Conservation (phyloP, 2,888 invertebrate species). For the Drosophila seclusa region DNA sequence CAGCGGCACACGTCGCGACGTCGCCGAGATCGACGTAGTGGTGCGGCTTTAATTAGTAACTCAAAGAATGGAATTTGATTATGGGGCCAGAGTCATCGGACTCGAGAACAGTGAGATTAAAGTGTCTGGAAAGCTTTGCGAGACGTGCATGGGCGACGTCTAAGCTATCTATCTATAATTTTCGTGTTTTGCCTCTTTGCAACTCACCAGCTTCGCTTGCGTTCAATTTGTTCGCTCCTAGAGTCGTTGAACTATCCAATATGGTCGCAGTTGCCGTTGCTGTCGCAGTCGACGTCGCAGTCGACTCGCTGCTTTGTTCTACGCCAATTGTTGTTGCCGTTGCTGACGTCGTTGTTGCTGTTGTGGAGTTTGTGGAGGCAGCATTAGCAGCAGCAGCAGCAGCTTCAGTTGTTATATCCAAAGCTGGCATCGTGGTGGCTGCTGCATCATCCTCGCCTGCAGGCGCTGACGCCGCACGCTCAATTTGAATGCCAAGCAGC, state of each 20-base stretch:
- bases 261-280: conserved; percentile 34
- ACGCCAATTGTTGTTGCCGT: conserved; percentile 60
- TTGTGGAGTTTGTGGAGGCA: conserved; percentile 24
- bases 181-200: conserved; percentile 53
- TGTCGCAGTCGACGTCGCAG: conserved; percentile 37
- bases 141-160: conserved; percentile 35
- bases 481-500: conserved; percentile 80
- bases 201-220: conserved; percentile 73
- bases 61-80: conserved; percentile 70
- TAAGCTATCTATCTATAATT: conserved; percentile 73
- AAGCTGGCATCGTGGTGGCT: conserved; percentile 59
- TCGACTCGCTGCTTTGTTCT: conserved; percentile 68
- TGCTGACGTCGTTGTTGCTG: conserved; percentile 18
- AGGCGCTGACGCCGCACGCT: conserved; percentile 76
- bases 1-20: conserved; percentile 21
- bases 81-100: conserved; percentile 30
- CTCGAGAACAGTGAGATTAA: conserved; percentile 56
- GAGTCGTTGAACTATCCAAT: conserved; percentile 75
- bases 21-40: conserved; percentile 22
- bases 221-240: conserved; percentile 61
- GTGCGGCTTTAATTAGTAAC: conserved; percentile 69
- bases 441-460: conserved; percentile 71
- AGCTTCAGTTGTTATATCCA: conserved; percentile 56
- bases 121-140: conserved; percentile 66
- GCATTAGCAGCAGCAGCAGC: conserved; percentile 25